Base-by-base conservation (phyloP, 1,140 invertebrate genomes). In the Batillaria attramentaria region DNA sequence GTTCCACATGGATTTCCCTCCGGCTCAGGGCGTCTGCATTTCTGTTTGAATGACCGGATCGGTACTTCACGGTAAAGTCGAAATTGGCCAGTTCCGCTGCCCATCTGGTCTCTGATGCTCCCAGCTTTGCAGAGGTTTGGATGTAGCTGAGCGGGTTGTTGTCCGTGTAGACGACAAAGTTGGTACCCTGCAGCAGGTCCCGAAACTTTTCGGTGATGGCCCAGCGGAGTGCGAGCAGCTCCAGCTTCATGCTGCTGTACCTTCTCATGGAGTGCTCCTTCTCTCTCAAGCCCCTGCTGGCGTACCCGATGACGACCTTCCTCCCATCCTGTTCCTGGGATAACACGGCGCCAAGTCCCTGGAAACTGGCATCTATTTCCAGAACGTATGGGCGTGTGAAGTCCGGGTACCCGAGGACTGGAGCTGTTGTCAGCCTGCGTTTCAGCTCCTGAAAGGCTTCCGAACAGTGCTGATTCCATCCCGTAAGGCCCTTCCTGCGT, bases 301-400 rank as follows among this genome's bases (percentile, higher is more conserved):
- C 81, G 77, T 86, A 85, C 1, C 78, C 80, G 33, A 79, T 66
- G 18, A 83, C 79, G 42, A 42, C 37, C 10, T 69, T 31, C 28
- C 37, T n/a, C 42, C 79, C 54, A 42, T 84, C 79, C 66, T 84
- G 72, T 24, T 77, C 43, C 79, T 89, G 88, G 20, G 74, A 81
- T 42, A 90, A 77, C 1, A 87, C 85, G 0, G 83, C 84, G 18
- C 87, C 88, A 37, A 88, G 33, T 13, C 84, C 85, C 33, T 65
- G 3, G 33, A 75, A 39, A 41, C 65, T 81, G 42, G 83, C 86
- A 80, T 85, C 86, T 18, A 57, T 81, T 37, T 84, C 78, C n/a
- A 88, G 39, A 33, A 81, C 75, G 77, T 83, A 87, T 24, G 78
- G 80, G 4, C 62, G 24, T 18, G 54, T 42, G 46, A 80, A 82